Percentiles rank a stretch among this genome's conserved stretches.
Evolutionary conservation across 2,888 invertebrate genomes (phyloP).

Genomic region (Stenodema calcarata): DNA sequence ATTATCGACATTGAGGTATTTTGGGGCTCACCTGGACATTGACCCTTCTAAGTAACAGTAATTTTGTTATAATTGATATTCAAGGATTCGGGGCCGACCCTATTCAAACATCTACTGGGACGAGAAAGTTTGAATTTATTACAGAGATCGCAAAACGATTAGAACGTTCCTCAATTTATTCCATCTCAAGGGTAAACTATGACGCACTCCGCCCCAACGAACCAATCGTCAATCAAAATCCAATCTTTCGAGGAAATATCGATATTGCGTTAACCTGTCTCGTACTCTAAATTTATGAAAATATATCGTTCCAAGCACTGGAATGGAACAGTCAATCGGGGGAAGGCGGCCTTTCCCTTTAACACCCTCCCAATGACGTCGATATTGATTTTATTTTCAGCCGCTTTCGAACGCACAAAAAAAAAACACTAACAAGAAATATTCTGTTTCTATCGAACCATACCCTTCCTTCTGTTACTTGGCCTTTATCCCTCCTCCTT

Average conservation of each 20-base stretch:
- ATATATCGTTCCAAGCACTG: not conserved
- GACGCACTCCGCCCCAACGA: not conserved
- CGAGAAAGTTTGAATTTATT: not conserved
- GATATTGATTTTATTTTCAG: not conserved
- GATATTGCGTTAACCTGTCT: too few relatives aligned
- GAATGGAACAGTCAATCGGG: not conserved
- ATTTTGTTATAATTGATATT: not conserved
- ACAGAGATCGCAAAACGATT: not conserved
- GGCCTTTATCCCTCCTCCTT: constrained; percentile 59
- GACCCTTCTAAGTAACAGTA: too few relatives aligned
- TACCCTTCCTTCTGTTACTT: not conserved
- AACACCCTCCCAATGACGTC: not conserved
- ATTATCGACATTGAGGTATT: too few relatives aligned
- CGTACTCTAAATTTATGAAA: not conserved
- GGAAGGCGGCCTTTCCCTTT: not conserved
- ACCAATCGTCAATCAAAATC: not conserved
- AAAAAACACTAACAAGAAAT: not conserved
- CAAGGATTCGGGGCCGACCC: not conserved
- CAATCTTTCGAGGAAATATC: not conserved
- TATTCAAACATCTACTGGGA: not conserved
- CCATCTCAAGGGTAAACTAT: not conserved
- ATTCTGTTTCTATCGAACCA: not conserved
- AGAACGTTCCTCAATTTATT: not conserved
- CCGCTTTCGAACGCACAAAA: not conserved
- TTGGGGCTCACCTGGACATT: too few relatives aligned